Conservation (phyloP, 2,113 vertebrate genomes). For the Calonectris borealis region DNA sequence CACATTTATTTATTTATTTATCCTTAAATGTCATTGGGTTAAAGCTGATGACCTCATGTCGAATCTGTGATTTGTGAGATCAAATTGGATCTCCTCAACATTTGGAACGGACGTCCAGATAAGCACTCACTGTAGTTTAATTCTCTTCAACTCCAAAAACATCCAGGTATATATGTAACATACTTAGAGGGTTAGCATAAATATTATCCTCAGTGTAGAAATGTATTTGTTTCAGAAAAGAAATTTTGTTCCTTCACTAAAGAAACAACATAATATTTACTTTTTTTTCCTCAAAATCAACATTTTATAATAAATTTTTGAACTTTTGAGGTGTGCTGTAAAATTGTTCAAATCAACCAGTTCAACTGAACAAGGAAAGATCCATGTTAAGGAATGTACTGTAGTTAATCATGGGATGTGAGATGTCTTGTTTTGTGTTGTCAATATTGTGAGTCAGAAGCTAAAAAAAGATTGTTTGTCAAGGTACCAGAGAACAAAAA, state of each 20-base stretch:
- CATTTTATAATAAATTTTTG: not conserved
- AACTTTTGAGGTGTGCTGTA: not conserved
- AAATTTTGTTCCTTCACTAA: not conserved
- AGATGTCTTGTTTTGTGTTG: not conserved
- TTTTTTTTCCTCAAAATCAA: not conserved
- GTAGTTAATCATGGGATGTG: not conserved
- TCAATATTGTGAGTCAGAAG: not conserved
- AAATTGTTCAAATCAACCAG: not conserved
- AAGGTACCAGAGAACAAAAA: not conserved
- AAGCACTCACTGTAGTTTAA: not conserved
- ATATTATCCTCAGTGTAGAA: not conserved
- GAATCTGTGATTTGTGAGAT: not conserved
- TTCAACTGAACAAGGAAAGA: not conserved
- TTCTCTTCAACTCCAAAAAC: not conserved
- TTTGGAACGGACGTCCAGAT: accelerated
- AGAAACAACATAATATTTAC: not conserved
- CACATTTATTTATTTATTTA: not conserved
- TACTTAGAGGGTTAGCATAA: not conserved
- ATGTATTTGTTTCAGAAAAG: not conserved
- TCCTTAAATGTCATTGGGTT: not conserved
- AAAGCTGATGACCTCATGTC: not conserved
- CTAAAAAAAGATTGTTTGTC: not conserved
- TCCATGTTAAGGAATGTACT: not conserved
- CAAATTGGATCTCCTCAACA: not conserved
- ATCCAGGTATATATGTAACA: not conserved